Conservation (phyloP, 2,797 vertebrate species). For the Gymnodraco acuticeps region DNA sequence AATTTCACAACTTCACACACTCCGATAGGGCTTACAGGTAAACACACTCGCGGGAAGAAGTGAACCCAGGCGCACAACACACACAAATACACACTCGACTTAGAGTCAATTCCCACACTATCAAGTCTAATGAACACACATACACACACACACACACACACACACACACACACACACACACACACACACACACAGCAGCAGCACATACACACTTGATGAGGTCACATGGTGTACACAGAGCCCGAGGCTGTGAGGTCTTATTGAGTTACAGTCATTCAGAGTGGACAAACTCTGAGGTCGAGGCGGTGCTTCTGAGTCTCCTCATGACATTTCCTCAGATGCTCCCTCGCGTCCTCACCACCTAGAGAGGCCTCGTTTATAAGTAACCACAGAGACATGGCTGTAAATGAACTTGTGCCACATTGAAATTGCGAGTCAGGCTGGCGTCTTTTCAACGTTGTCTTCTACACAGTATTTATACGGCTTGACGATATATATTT, state of each 20-base stretch:
- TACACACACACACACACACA: not conserved
- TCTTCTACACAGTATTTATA: not conserved
- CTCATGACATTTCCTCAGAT: constrained; percentile 40
- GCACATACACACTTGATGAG: constrained; percentile 41
- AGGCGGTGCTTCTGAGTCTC: not conserved
- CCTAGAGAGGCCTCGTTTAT: not conserved
- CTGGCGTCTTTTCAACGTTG: not conserved
- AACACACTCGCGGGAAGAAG: constrained; percentile 10
- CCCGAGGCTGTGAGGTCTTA: constrained; percentile 54
- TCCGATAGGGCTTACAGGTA: not conserved
- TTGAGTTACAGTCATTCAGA: constrained; percentile 66
- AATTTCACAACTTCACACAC: not conserved
- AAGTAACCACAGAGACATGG: not conserved
- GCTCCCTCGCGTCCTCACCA: not conserved
- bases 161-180: not conserved
- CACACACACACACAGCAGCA: not conserved
- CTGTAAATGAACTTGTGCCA: constrained; percentile 6
- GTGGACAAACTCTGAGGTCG: constrained; percentile 18
- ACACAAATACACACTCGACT: constrained; percentile 2
- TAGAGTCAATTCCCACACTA: not conserved
- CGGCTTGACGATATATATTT: no score
- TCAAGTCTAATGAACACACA: not conserved
- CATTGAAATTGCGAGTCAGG: not conserved
- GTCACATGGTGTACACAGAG: constrained; percentile 51
- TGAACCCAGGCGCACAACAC: not conserved